Conservation (phyloP, 1,140 invertebrate genomes). For the Drosophila watanabei region DNA sequence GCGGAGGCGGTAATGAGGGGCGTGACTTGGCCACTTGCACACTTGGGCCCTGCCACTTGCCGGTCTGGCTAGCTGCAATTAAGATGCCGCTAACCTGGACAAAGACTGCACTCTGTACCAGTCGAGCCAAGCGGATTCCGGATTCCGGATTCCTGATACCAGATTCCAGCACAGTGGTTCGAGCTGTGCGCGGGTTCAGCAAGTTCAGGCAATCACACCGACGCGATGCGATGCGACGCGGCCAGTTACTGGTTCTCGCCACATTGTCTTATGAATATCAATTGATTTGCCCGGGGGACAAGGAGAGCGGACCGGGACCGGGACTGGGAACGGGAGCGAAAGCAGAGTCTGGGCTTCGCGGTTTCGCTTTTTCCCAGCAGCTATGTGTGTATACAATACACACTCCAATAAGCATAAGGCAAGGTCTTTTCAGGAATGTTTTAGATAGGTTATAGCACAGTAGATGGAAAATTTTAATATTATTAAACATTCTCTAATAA, state of each 20-base stretch:
- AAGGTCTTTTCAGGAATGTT: background rate
- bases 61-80: constrained; percentile 32
- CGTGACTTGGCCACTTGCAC: constrained; percentile 48
- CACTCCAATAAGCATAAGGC: background rate
- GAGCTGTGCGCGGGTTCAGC: constrained; percentile 22
- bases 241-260: constrained; percentile 19
- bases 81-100: constrained; percentile 54
- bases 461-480: too few species aligned
- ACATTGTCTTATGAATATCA: constrained; percentile 41
- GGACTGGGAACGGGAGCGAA: constrained; percentile 2
- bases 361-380: constrained; percentile 13
- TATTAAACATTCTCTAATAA: background rate
- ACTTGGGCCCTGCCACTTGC: constrained; percentile 16
- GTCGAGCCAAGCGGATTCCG: constrained; percentile 1
- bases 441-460: background rate
- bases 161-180: constrained; percentile 33
- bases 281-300: constrained; percentile 29
- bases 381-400: background rate
- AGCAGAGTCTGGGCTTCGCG: constrained; percentile 14
- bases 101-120: constrained; percentile 50
- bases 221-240: background rate
- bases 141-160: constrained; percentile 20
- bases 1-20: constrained; percentile 28
- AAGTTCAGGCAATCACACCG: constrained; percentile 32
- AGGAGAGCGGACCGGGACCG: background rate